phyloP scores from a whole-genome alignment of 2,888 invertebrate genomes.

The Torymus tubicola region DNA sequence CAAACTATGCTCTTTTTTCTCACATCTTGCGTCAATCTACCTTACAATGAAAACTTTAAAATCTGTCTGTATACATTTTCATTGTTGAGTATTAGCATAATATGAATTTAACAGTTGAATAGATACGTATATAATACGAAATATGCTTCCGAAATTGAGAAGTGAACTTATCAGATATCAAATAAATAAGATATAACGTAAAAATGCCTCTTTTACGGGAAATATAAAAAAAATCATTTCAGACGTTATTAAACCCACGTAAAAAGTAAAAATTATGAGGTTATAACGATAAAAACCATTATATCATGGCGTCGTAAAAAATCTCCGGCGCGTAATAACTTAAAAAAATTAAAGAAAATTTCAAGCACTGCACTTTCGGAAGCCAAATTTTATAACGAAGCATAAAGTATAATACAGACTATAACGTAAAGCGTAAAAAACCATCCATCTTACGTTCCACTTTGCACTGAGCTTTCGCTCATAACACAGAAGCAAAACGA shows the following conservation, averaged over 20 bases:
- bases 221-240: not conserved
- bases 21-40: no score
- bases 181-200: no score
- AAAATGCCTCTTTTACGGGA: no score
- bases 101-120: no score
- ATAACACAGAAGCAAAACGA: slow-evolving; percentile 28
- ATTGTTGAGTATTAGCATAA: no score
- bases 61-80: no score
- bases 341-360: slow-evolving; percentile 5
- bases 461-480: not conserved
- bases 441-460: slow-evolving; percentile 20
- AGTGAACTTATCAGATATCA: no score
- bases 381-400: slow-evolving; percentile 1
- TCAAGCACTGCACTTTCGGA: not conserved
- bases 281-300: not conserved
- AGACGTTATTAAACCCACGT: not conserved
- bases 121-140: no score
- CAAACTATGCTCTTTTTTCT: no score
- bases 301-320: not conserved
- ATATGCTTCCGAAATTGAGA: no score
- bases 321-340: not conserved
- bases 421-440: slow-evolving; percentile 21
- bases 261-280: not conserved
- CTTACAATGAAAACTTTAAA: no score
- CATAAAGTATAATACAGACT: no score